A percentile compares a stretch with the other conserved stretches of the same genome.
Evolutionary conservation across 2,888 invertebrate genomes (phyloP).

Genomic region (Cataglyphis albicans): DNA sequence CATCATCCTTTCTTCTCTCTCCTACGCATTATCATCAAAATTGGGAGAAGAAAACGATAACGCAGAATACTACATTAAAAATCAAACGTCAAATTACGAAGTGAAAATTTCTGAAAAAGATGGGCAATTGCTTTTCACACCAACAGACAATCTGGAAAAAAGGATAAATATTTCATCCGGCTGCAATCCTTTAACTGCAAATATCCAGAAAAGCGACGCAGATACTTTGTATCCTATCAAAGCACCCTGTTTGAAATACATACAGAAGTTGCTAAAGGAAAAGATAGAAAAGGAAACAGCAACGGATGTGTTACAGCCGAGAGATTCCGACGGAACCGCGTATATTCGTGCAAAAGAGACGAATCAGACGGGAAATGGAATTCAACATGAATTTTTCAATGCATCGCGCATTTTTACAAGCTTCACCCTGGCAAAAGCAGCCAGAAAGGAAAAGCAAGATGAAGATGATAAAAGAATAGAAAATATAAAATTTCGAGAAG

Average conservation of each 20-base stretch:
- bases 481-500: background rate
- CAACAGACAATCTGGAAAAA: background rate
- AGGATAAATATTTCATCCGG: conserved; percentile 31
- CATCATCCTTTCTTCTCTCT: conserved; percentile 65
- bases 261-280: conserved; percentile 53
- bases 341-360: conserved; percentile 26
- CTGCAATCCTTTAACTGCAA: conserved; percentile 17
- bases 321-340: conserved; percentile 12
- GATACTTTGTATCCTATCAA: conserved; percentile 49
- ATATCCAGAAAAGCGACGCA: conserved; percentile 17
- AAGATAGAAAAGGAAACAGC: conserved; percentile 32
- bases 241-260: conserved; percentile 44
- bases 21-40: conserved; percentile 50
- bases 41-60: conserved; percentile 26
- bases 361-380: conserved; percentile 44
- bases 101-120: conserved; percentile 21
- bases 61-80: background rate
- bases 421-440: background rate
- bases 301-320: conserved; percentile 14
- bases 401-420: conserved; percentile 9
- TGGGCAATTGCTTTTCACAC: conserved; percentile 28
- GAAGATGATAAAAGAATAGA: background rate
- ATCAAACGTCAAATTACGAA: conserved; percentile 23
- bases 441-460: background rate
- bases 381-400: conserved; percentile 40